Percentiles rank a stretch among this genome's conserved stretches.
Evolutionary conservation across 2,888 invertebrate species (phyloP).

Genomic region (Oxyteleia sp.): DNA sequence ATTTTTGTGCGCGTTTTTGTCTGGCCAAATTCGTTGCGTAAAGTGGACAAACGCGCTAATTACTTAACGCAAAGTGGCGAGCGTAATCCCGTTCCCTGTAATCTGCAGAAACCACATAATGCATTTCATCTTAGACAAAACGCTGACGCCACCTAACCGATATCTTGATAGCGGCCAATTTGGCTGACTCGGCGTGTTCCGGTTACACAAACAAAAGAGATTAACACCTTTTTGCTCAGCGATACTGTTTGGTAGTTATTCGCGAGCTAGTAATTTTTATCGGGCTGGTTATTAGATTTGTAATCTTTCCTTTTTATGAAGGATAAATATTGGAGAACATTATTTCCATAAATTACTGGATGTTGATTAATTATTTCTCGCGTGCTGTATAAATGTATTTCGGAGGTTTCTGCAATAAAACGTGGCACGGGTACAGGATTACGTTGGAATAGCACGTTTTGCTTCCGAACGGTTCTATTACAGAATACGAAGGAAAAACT

Average conservation of each 20-base stretch:
- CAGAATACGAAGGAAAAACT: too few relatives aligned
- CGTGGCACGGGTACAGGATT: too few relatives aligned
- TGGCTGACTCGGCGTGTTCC: conserved; percentile 11
- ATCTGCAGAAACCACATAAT: too few relatives aligned
- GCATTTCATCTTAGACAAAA: conserved; percentile 33
- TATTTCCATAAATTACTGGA: too few relatives aligned
- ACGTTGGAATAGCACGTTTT: too few relatives aligned
- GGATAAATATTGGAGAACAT: too few relatives aligned
- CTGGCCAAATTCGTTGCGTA: conserved; percentile 27
- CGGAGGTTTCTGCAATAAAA: too few relatives aligned
- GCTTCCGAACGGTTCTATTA: too few relatives aligned
- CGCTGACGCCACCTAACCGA: neutral
- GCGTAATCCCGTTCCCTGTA: conserved; percentile 26
- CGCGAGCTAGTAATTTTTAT: neutral
- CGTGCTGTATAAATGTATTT: too few relatives aligned
- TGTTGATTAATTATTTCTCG: too few relatives aligned
- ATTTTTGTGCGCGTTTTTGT: conserved; percentile 23
- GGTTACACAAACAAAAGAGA: conserved; percentile 23
- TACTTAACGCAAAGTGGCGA: conserved; percentile 43
- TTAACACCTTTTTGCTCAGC: conserved; percentile 25
- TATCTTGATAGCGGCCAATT: conserved; percentile 19
- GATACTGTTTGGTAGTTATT: neutral
- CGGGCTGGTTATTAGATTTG: neutral
- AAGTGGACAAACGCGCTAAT: conserved; percentile 45
- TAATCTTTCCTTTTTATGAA: neutral